Base-by-base conservation (phyloP, 2,888 invertebrate genomes). In the Lobophora halterata region DNA sequence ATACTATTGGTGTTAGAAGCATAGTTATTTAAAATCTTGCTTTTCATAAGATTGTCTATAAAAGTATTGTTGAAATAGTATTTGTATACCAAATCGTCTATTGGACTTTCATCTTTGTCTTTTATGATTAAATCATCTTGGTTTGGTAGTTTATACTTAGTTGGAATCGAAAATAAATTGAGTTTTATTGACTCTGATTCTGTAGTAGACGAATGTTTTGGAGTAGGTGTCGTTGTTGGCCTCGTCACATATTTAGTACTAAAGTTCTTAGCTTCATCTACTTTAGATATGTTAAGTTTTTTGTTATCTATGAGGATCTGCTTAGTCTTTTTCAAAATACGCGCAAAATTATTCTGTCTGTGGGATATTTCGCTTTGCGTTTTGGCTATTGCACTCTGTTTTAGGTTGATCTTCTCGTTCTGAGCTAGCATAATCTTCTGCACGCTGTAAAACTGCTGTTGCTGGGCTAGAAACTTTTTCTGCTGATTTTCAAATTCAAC, bases 61-160 rank as follows among this genome's bases (percentile, higher is more conserved):
- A 79, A 81, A 0, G 86, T 85, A 17, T 87, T 86, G 36, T 87
- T 86, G 16, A 87, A 87, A 30, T 86, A 87, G 32, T 78, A 82
- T 69, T 85, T 86, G 52, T 82, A 85, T 2, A 87, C 73, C 40
- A 87, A 65, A 42, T 86, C 86, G 11, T 87, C 86, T 0, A 86
- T 73, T 0, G 72, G 55, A 20, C 77, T 66, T 1, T 75, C 60
- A 23, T 87, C 82, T 66, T 79, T 86, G 18, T 83, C 86, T 46
- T 70, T 73, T 3, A 87, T 49, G 5, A 87, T 71, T n/a, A 68
- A 36, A 26, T 71, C 68, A 10, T 87, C 85, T 44, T 80, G 71
- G 31, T 83, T 70, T 43, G 56, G 49, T 2, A 80, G 42, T 34
- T 65, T 67, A 5, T 52, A 62, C 1, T 59, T 48, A 0, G 61